Evolutionary conservation across 1,140 invertebrate species (phyloP), one percentile per base, ranked within the genome.

Genomic region (Lethrus apterus): DNA sequence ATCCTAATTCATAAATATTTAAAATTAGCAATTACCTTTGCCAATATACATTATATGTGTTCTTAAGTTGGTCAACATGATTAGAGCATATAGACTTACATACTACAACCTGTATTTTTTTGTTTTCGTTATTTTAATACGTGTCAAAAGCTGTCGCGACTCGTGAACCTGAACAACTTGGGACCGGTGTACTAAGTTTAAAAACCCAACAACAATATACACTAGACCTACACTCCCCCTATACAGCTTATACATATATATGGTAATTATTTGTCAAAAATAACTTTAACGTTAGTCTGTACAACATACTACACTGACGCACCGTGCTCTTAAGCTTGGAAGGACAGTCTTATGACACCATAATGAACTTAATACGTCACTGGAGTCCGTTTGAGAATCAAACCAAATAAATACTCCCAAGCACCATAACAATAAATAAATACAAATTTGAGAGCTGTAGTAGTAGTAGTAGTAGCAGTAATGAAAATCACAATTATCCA

Each of bases 261-360:
- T 62, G 59, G 58, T 63, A 60, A 63, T 64, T 56, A 60, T 65
- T 62, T 62, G 58, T 62, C 60, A 65, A 65, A 65, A 65, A 65
- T 59, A 58, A 63, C 42, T 51, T 58, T 50, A 57, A 59, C 54
- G 59, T 58, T 56, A 61, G 60, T 58, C 62, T 64, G 60, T 64
- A 64, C 60, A 63, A 59, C 53, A 55, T 47, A 43, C 34, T 48
- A 23, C 7, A 42, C 14, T 48, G 45, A 56, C 41, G 44, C 48
- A 45, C 46, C 29, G 36, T 29, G 18, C 41, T 24, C 14, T 30
- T 23, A 47, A 7, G 4, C 30, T 32, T 20, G 18, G n/a, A 19
- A 20, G 19, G 42, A 44, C 18, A 19, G 29, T 32, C 17, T n/a
- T 44, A 32, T 33, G 26, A 33, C 30, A 44, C 30, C 20, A n/a